Conservation (phyloP, 2,113 vertebrate species). For the Noctilio leporinus region DNA sequence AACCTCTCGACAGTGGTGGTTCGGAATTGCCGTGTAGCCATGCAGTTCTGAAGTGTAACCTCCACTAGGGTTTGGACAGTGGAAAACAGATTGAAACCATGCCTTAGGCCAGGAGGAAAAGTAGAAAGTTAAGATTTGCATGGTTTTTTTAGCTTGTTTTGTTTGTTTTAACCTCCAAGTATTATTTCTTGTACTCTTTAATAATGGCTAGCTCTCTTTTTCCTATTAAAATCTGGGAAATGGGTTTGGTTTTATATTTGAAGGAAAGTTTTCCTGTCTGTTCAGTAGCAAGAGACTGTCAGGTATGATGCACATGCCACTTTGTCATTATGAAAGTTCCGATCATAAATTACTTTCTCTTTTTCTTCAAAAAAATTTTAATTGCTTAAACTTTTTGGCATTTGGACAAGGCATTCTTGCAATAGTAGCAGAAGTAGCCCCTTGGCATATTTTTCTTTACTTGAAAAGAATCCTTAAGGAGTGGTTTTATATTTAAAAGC, state of each 20-base stretch:
- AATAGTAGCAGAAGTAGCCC: slow-evolving; percentile 35
- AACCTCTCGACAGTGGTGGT: neutral
- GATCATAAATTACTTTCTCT: neutral
- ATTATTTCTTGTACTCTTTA: neutral
- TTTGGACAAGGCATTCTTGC: slow-evolving; percentile 60
- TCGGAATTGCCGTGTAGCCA: neutral
- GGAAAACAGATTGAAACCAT: neutral
- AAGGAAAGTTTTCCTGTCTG: neutral
- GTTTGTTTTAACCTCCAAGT: neutral
- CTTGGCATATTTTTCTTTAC: slow-evolving; percentile 58
- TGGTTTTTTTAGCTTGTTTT: neutral
- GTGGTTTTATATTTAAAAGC: slow-evolving; percentile 60
- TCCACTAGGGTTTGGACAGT: neutral
- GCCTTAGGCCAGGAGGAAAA: neutral
- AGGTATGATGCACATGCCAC: neutral
- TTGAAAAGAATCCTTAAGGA: slow-evolving; percentile 56
- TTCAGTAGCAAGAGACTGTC: neutral
- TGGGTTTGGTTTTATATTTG: neutral
- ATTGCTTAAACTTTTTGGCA: slow-evolving; percentile 53
- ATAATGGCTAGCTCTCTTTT: neutral
- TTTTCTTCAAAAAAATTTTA: neutral
- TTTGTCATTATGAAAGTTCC: neutral
- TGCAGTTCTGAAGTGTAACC: neutral
- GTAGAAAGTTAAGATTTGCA: neutral
- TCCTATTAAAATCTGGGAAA: slow-evolving; percentile 5